Evolutionary conservation across 2,797 vertebrate genomes (phyloP).

Genomic region (Botia kubotai): DNA sequence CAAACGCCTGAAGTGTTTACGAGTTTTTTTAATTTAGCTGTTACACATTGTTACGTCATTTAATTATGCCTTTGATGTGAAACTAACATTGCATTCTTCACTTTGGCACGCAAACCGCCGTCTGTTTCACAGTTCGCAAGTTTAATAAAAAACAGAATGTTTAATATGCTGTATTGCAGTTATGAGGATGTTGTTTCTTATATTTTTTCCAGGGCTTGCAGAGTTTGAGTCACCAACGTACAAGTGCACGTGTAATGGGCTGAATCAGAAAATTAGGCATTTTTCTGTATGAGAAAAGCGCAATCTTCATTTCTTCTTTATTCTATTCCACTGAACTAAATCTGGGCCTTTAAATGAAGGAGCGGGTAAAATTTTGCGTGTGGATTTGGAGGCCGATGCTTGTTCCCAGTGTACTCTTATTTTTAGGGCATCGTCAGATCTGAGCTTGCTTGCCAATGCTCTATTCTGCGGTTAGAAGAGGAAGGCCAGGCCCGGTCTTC

Average conservation of each 20-base stretch:
- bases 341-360: constrained; percentile 44
- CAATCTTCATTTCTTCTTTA: neutral
- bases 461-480: constrained; percentile 79
- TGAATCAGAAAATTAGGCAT: neutral
- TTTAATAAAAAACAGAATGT: constrained; percentile 33
- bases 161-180: constrained; percentile 20
- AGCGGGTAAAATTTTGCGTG: constrained; percentile 47
- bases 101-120: constrained; percentile 6
- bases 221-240: neutral
- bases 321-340: constrained; percentile 2
- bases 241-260: neutral
- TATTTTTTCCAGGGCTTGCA: constrained; percentile 7
- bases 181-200: constrained; percentile 23
- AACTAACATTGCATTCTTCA: constrained; percentile 13
- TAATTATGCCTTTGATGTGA: constrained; percentile 31
- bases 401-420: constrained; percentile 71
- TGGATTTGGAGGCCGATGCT: constrained; percentile 48
- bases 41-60: constrained; percentile 31
- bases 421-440: constrained; percentile 77
- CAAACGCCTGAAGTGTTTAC: constrained; percentile 3
- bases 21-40: constrained; percentile 29
- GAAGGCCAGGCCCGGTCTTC: constrained; percentile 77
- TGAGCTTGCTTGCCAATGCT: constrained; percentile 73
- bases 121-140: constrained; percentile 18
- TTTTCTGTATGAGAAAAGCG: constrained; percentile 2